A percentile compares a stretch with the other conserved stretches of the same genome.
Conservation (phyloP, 2,888 invertebrate genomes). For the Eurytoma californica region DNA sequence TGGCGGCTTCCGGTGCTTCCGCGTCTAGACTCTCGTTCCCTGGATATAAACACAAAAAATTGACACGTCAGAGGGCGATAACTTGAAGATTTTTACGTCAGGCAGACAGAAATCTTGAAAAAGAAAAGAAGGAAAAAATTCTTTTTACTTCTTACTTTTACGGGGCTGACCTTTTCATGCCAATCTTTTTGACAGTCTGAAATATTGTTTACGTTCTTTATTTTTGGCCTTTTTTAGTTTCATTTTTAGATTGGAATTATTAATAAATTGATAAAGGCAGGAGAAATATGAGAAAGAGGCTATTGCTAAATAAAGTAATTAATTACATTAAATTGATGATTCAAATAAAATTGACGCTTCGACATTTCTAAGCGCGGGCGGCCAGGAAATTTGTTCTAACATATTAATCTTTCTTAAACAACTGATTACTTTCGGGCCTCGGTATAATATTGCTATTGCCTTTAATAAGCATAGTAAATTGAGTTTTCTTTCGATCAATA, state of each 20-base stretch:
- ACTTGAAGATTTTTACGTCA: neutral
- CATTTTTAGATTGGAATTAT: too few relatives aligned
- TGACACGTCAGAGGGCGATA: neutral
- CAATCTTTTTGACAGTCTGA: too few relatives aligned
- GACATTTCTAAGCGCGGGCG: neutral
- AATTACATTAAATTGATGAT: neutral
- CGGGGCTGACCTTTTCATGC: too few relatives aligned
- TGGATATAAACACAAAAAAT: slow-evolving; percentile 36
- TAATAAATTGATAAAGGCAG: neutral
- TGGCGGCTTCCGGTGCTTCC: slow-evolving; percentile 40
- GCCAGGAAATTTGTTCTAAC: slow-evolving; percentile 14
- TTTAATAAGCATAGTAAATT: slow-evolving; percentile 49
- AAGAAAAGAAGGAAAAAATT: neutral
- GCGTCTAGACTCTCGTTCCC: slow-evolving; percentile 50
- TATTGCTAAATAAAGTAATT: neutral
- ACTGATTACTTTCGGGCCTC: slow-evolving; percentile 33
- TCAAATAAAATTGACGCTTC: neutral
- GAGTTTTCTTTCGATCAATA: slow-evolving; percentile 41
- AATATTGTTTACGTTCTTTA: too few relatives aligned
- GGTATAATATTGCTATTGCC: slow-evolving; percentile 38
- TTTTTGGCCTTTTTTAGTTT: too few relatives aligned
- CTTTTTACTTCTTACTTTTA: too few relatives aligned
- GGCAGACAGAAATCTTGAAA: neutral
- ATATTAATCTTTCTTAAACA: slow-evolving; percentile 20
- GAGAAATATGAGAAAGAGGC: neutral